phyloP scores from a whole-genome alignment of 2,888 invertebrate species.

The Ashinkailepas kermadecensis region DNA sequence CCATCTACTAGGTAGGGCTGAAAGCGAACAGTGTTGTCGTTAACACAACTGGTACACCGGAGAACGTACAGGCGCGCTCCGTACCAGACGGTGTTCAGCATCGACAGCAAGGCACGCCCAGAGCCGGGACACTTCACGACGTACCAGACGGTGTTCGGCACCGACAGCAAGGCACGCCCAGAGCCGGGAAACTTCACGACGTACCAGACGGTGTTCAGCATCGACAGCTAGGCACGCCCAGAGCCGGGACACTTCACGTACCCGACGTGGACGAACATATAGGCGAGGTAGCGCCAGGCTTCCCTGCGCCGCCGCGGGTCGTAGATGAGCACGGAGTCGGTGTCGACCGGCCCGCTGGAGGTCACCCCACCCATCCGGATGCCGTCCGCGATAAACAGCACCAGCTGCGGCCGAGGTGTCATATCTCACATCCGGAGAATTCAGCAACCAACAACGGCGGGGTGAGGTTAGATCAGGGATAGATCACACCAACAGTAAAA shows the following conservation, averaged over 20 bases:
- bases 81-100: too few relatives aligned
- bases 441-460: too few relatives aligned
- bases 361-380: slow-evolving; percentile 35
- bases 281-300: slow-evolving; percentile 87
- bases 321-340: slow-evolving; percentile 75
- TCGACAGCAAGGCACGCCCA: background rate
- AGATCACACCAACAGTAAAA: too few relatives aligned
- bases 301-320: slow-evolving; percentile 76
- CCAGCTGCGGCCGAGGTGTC: slow-evolving; percentile 34
- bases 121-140: slow-evolving; percentile 37
- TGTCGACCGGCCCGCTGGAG: slow-evolving; percentile 61
- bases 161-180: background rate
- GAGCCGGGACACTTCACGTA: slow-evolving; percentile 43
- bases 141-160: slow-evolving; percentile 57
- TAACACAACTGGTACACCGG: too few relatives aligned
- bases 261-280: slow-evolving; percentile 96
- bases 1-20: too few relatives aligned
- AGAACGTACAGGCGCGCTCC: too few relatives aligned
- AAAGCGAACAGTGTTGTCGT: too few relatives aligned
- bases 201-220: too few relatives aligned
- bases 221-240: background rate
- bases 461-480: too few relatives aligned
- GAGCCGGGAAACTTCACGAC: slow-evolving; percentile 38
- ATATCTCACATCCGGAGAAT: too few relatives aligned
- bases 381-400: slow-evolving; percentile 35